Conservation (phyloP, 1,140 invertebrate species). For the Ylistrum balloti region DNA sequence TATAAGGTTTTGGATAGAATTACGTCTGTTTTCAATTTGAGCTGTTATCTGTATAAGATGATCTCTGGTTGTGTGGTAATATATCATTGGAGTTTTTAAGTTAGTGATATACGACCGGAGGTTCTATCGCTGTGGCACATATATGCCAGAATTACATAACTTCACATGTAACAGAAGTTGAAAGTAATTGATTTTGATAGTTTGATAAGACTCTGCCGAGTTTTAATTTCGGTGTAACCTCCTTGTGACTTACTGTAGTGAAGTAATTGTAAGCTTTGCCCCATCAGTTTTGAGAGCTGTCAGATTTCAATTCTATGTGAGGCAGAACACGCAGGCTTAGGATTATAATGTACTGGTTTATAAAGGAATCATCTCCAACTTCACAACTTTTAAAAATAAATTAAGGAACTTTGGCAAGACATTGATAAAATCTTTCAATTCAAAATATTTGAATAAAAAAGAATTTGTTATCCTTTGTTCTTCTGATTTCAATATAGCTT, state of each 20-base stretch:
- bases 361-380: neutral
- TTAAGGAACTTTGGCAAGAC: neutral
- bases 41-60: neutral
- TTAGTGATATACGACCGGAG: neutral
- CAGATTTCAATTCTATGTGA: neutral
- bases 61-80: neutral
- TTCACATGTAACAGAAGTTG: neutral
- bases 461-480: neutral
- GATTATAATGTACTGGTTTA: neutral
- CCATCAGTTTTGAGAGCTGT: conserved; percentile 5
- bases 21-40: neutral
- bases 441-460: no score
- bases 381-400: neutral
- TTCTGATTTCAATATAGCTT: no score
- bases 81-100: conserved; percentile 14
- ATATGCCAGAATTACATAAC: conserved; percentile 12
- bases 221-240: neutral
- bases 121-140: neutral
- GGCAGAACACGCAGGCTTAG: neutral
- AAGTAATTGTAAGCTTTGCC: conserved; percentile 2
- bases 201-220: neutral
- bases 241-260: neutral
- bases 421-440: neutral
- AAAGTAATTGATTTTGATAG: neutral
- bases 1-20: neutral